phyloP scores from a whole-genome alignment of 2,113 vertebrate species.

The Irena cyanogastra region DNA sequence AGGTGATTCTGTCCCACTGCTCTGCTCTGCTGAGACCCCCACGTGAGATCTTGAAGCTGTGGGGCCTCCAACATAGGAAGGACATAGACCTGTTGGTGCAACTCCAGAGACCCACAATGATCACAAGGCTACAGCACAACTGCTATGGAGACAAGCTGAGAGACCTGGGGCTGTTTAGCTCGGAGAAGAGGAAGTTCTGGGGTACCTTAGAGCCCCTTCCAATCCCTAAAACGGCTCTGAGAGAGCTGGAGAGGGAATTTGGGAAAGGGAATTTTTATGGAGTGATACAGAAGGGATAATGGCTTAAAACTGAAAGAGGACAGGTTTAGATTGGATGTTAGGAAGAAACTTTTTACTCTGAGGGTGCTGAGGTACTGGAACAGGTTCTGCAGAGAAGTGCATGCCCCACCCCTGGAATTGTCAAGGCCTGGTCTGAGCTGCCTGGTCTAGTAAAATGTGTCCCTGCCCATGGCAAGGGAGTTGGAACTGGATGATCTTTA shows the following conservation, averaged over 20 bases:
- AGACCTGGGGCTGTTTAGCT: neutral
- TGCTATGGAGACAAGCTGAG: neutral
- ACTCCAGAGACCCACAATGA: too few relatives aligned
- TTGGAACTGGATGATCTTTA: neutral
- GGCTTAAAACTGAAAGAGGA: neutral
- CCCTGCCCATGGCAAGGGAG: neutral
- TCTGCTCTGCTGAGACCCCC: neutral
- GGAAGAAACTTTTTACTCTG: neutral
- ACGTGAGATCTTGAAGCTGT: neutral
- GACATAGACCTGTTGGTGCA: neutral
- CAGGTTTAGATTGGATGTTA: neutral
- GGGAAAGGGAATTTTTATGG: neutral
- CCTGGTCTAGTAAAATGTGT: neutral
- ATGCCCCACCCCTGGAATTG: neutral
- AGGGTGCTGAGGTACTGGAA: too few relatives aligned
- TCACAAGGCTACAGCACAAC: neutral
- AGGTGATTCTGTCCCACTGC: neutral
- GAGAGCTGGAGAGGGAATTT: neutral
- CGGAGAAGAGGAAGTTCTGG: neutral
- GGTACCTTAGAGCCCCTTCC: neutral
- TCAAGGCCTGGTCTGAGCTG: neutral
- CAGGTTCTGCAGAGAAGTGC: neutral
- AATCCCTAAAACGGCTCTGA: neutral
- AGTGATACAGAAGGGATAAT: neutral
- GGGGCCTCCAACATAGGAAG: neutral